These are phyloP conservation scores for Zapus hudsonius DNA, from an alignment of 2,113 vertebrate species.

Conservation along the genomic window DNA sequence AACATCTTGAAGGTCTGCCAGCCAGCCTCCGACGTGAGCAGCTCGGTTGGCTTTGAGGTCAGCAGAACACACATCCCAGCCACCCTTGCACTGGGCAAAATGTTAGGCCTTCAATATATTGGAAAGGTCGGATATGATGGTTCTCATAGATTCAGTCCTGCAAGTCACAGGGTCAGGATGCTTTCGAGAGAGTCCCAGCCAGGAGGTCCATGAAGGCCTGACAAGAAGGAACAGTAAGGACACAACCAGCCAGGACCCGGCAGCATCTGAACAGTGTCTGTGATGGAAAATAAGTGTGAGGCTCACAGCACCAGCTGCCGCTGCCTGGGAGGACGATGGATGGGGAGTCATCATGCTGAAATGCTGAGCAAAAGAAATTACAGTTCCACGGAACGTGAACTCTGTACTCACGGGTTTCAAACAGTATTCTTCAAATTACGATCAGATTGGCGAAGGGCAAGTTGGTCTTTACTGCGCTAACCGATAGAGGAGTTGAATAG, in stretches of 20 bases:
- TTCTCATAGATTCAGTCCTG: conserved; percentile 58
- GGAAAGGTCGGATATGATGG: not conserved
- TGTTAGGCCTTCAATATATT: not conserved
- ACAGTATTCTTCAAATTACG: conserved; percentile 64
- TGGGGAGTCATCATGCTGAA: conserved; percentile 78
- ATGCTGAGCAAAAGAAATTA: conserved; percentile 74
- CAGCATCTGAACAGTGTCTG: conserved; percentile 77
- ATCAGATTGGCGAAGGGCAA: conserved; percentile 71
- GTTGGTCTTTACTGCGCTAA: conserved; percentile 78
- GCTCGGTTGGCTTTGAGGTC: not conserved
- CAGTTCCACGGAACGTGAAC: conserved; percentile 80
- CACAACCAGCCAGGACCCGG: conserved; percentile 75
- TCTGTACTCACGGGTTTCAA: conserved; percentile 70
- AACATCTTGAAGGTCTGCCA: conserved; percentile 57
- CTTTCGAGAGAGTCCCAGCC: too few species aligned
- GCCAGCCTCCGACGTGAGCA: not conserved
- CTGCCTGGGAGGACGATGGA: conserved; percentile 35
- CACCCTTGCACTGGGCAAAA: too few species aligned
- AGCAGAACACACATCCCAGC: not conserved
- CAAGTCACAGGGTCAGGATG: conserved; percentile 71
- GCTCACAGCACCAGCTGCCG: conserved; percentile 61
- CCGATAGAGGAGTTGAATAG: conserved; percentile 71
- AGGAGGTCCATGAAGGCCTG: conserved; percentile 77
- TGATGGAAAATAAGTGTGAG: conserved; percentile 78
- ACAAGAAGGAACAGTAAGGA: conserved; percentile 81